Conservation (phyloP, 1,140 invertebrate species). For the Zaprionus kolodkinae region DNA sequence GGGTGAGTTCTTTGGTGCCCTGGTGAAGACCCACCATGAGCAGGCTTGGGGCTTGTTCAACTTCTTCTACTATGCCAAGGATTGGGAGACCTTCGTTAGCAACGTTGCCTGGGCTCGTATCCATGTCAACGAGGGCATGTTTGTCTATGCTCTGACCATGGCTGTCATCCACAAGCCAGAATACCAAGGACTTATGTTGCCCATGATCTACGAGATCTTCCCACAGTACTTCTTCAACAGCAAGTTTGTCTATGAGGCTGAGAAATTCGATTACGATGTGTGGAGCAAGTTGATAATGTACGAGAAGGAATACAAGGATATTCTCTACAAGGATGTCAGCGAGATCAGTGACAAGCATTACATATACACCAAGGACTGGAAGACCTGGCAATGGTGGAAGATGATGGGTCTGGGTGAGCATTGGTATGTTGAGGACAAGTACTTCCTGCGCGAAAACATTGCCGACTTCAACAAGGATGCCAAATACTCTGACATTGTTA, state of each 20-base stretch:
- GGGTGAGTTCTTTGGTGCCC: conserved; percentile 87
- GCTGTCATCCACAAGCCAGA: conserved; percentile 86
- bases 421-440: conserved; percentile 70
- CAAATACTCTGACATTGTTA: conserved; percentile 51
- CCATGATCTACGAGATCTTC: conserved; percentile 87
- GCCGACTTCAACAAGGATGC: conserved; percentile 50
- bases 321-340: conserved; percentile 66
- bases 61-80: conserved; percentile 88
- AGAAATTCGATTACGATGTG: conserved; percentile 85
- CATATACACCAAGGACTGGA: conserved; percentile 84
- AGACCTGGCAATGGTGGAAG: conserved; percentile 84
- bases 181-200: conserved; percentile 86
- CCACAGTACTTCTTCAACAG: conserved; percentile 87
- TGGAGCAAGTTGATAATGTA: conserved; percentile 72
- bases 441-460: conserved; percentile 63
- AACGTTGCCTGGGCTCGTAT: conserved; percentile 86
- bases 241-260: conserved; percentile 86
- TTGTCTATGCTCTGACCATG: conserved; percentile 86
- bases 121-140: conserved; percentile 87
- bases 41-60: conserved; percentile 88
- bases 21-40: conserved; percentile 86
- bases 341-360: conserved; percentile 55
- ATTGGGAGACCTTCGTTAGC: conserved; percentile 87
- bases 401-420: conserved; percentile 78
- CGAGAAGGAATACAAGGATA: conserved; percentile 73